These are phyloP conservation scores for Clamator glandarius DNA, from an alignment of 2,797 vertebrate species.

Conservation along the genomic window DNA sequence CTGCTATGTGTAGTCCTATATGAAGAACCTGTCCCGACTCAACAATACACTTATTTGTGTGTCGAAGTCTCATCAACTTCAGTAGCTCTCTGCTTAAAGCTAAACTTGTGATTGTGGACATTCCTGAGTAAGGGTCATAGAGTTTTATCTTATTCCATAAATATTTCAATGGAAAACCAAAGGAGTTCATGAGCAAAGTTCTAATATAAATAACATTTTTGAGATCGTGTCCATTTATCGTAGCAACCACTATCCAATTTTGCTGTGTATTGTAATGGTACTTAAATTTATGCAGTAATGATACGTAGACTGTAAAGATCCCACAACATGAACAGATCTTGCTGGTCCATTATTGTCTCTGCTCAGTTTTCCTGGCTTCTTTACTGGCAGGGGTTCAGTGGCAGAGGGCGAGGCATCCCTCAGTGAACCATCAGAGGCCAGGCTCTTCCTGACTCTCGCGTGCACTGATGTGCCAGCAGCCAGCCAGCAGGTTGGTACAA, in stretches of 20 bases:
- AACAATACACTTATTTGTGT: not conserved
- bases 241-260: not conserved
- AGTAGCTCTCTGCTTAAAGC: not conserved
- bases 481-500: not conserved
- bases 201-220: not conserved
- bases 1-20: not conserved
- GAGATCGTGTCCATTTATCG: not conserved
- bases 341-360: not conserved
- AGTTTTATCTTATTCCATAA: conserved; percentile 2
- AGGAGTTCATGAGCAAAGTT: not conserved
- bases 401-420: not conserved
- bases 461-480: not conserved
- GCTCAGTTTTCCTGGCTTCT: not conserved
- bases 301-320: not conserved
- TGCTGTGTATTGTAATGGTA: not conserved
- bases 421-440: rapidly evolving
- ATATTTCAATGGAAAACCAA: not conserved
- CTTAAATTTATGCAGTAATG: not conserved
- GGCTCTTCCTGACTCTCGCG: not conserved
- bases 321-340: rapidly evolving
- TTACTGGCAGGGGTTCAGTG: not conserved
- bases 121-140: not conserved
- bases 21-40: not conserved
- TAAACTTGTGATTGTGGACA: not conserved
- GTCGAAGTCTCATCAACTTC: not conserved